Evolutionary conservation across 2,888 invertebrate genomes (phyloP), one percentile per base, ranked within the genome.

Genomic region (Schizotus pectinicornis): DNA sequence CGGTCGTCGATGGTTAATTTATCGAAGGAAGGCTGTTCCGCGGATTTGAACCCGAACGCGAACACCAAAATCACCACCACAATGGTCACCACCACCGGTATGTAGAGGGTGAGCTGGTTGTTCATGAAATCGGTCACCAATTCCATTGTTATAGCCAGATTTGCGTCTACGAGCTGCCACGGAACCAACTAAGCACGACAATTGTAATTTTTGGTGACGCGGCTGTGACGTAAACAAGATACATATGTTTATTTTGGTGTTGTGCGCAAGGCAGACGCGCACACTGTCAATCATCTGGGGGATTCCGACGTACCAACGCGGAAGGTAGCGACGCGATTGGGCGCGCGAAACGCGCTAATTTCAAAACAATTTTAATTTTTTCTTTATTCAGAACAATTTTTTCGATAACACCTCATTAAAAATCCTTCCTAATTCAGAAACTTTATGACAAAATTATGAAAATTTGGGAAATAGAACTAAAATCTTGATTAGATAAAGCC

Each of bases 21-120:
- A 74, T 89, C 88, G 78, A 90, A 90, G 74, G 90, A 89, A 74
- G 92, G 92, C 80, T 91, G 90, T 78, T 88, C 70, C 12, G 70
- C 64, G 22, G 70, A 66, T 65, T 73, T 68, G 52, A 76, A 74
- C 46, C 74, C 71, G 62, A 76, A 76, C 38, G 68, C 69, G 67
- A 74, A 77, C 53, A 75, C 67, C 59, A 73, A 64, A 63, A 75
- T 68, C 32, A 67, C 69, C 6, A 61, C 69, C 31, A 72, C 60
- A 49, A 75, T 67, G 9, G 69, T 84, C 71, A 85, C 80, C 62
- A 84, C 85, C 68, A 84, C 84, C 60, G 85, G 84, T 70, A 81
- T 82, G 65, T 83, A 83, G 70, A 84, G 81, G 65, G 83, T 72
- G 71, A 85, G 79, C 79, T 85, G 85, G 70, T 83, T 82, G 75